Conservation (phyloP, 2,797 vertebrate genomes). For the Phaenicophaeus curvirostris region DNA sequence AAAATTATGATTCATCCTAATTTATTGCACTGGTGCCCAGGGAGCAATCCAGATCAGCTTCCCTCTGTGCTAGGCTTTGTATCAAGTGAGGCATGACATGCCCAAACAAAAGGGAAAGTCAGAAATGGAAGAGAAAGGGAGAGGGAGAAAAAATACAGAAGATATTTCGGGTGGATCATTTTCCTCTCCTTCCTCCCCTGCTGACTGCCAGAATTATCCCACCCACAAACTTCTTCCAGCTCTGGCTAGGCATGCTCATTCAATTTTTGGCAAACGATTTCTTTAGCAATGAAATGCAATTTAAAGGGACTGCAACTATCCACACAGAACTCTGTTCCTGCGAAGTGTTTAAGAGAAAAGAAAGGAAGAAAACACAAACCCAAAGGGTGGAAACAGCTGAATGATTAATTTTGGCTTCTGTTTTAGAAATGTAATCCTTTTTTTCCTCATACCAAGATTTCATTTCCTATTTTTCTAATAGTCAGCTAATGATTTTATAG, state of each 20-base stretch:
- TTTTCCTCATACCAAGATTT: not conserved
- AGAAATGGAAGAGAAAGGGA: not conserved
- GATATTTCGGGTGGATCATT: not conserved
- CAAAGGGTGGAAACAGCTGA: not conserved
- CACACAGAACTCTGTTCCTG: not conserved
- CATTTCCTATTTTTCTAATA: not conserved
- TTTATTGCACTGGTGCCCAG: not conserved
- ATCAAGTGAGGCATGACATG: not conserved
- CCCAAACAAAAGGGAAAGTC: not conserved
- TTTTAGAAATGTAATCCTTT: not conserved
- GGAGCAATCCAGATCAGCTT: not conserved
- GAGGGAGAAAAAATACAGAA: not conserved
- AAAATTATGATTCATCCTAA: conserved; percentile 27
- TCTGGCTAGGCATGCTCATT: not conserved
- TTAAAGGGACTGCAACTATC: not conserved
- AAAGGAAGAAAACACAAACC: not conserved
- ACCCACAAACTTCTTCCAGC: conserved; percentile 36
- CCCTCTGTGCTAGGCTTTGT: not conserved
- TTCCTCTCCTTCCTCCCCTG: conserved; percentile 7
- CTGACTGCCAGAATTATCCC: conserved; percentile 30
- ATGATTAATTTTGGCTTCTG: not conserved
- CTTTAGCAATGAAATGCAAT: conserved; percentile 5
- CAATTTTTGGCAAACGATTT: not conserved
- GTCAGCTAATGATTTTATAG: not conserved
- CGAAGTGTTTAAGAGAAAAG: not conserved